Evolutionary conservation across 2,888 invertebrate species (phyloP).

Genomic region (Laothoe populi): DNA sequence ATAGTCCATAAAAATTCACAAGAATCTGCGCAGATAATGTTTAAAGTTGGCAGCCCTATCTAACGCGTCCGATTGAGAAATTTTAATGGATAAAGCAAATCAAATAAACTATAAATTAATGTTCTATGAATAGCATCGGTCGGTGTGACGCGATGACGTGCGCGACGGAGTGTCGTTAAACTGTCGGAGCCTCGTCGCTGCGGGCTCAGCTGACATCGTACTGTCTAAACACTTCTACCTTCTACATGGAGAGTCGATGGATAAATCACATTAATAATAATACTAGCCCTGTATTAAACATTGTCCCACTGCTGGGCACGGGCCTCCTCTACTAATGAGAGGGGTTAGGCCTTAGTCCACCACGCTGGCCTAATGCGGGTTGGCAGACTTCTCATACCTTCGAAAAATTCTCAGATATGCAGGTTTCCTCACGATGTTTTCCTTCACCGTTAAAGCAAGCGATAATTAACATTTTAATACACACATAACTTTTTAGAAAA

Average conservation of each 20-base stretch:
- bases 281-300: too few relatives aligned
- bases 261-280: too few relatives aligned
- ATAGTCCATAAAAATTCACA: not conserved
- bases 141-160: not conserved
- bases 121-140: conserved; percentile 13
- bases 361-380: too few relatives aligned
- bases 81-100: conserved; percentile 18
- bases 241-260: not conserved
- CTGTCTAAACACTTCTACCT: not conserved
- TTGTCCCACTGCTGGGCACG: too few relatives aligned
- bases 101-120: conserved; percentile 21
- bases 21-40: not conserved
- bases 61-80: conserved; percentile 11
- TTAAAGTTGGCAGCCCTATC: conserved; percentile 11
- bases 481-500: too few relatives aligned
- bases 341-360: too few relatives aligned
- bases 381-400: too few relatives aligned
- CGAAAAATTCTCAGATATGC: too few relatives aligned
- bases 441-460: too few relatives aligned
- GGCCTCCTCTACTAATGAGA: too few relatives aligned
- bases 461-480: too few relatives aligned
- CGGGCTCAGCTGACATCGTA: conserved; percentile 1
- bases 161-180: conserved; percentile 11
- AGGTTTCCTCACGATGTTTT: too few relatives aligned
- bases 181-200: conserved; percentile 11